Percentiles rank a stretch among this genome's conserved stretches.
Evolutionary conservation across 1,140 invertebrate species (phyloP).

Genomic region (Lamellibrachia luymesi): DNA sequence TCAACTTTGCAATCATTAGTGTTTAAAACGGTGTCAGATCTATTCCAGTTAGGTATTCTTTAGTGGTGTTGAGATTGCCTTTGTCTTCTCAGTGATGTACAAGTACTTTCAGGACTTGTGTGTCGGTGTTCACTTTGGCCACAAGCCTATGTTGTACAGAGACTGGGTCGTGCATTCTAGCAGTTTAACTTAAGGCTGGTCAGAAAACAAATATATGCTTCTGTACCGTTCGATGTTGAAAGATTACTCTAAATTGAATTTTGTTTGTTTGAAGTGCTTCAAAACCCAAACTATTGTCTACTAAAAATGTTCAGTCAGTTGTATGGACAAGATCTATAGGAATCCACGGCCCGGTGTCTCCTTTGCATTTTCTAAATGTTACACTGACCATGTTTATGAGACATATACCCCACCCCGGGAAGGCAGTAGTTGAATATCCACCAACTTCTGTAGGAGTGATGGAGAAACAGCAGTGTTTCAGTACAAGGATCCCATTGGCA

Average conservation of each 20-base stretch:
- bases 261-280: background rate
- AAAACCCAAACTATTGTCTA: background rate
- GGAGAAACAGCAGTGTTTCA: background rate
- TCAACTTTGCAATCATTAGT: background rate
- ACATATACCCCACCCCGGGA: background rate
- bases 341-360: too few relatives aligned
- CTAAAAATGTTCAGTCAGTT: background rate
- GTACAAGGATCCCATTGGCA: background rate
- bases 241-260: background rate
- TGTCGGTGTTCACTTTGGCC: background rate
- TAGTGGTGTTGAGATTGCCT: background rate
- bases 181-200: background rate
- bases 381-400: background rate
- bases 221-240: background rate
- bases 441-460: background rate
- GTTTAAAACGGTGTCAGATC: background rate
- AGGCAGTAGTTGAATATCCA: background rate
- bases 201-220: background rate
- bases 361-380: background rate
- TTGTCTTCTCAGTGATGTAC: background rate
- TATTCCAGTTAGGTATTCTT: background rate
- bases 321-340: background rate
- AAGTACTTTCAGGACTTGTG: background rate
- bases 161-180: background rate
- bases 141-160: background rate